Base-by-base conservation (phyloP, 2,888 invertebrate genomes). In the Melipona beecheii region DNA sequence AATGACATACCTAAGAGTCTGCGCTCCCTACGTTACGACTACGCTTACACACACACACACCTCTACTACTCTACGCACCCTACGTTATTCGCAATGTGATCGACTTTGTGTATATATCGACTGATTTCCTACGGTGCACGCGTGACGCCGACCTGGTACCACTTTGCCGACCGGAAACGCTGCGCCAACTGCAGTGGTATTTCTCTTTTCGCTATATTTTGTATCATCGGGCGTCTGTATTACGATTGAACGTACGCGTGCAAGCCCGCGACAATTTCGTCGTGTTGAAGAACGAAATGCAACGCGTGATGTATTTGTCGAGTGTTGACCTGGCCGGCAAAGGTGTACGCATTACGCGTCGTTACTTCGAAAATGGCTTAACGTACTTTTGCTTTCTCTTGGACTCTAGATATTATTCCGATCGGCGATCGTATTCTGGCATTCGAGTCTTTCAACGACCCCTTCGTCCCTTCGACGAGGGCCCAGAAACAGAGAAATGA, bases 81-180 rank as follows among this genome's bases (percentile, higher is more conserved):
- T 84, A 84, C 43, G 24, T 70, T 85, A 85, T n/a, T 81, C 54
- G 64, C 75, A 64, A 71, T 77, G 43, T 43, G 81, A 85, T 84
- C 56, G 81, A 36, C 62, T 74, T 52, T 36, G 36, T 36, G 36
- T 36, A 36, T 68, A 71, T 56, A 81, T 77, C 58, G 56, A 80
- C 74, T 70, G 84, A 15, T 62, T 58, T 58, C 4, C 68, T 73
- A 69, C n/a, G 36, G 43, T 73, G 83, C 56, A 17, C 19, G 31
- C 50, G 54, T 72, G 56, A 52, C 65, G 56, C 31, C 31, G 31
- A 31, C 31, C 31, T 31, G 31, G 64, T 69, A 54, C 82, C 64
- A 65, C 69, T 75, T 82, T 74, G 81, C 81, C 82, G 82, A 74
- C 70, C 17, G 9, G 81, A 81, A 71, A 62, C 36, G 49, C 65